Conservation (phyloP, 1,140 invertebrate genomes). For the Heterodera carotae region DNA sequence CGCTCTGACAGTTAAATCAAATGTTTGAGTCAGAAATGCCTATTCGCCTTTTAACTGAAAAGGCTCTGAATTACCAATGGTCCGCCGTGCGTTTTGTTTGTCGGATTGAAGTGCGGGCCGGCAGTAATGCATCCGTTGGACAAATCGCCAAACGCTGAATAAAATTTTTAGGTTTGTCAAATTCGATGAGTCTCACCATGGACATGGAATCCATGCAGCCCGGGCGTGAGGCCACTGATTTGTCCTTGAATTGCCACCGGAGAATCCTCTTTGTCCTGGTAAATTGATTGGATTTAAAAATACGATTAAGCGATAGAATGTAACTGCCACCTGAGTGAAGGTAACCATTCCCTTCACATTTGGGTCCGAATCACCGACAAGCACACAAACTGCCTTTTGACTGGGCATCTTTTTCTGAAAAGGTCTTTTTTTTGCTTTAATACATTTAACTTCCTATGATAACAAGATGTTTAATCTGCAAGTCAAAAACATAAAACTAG, state of each 20-base stretch:
- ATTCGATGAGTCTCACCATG: constrained; percentile 69
- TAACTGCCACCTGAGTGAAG: neutral
- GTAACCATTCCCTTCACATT: neutral
- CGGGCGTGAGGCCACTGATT: constrained; percentile 74
- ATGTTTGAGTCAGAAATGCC: too few species aligned
- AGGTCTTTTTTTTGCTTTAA: too few species aligned
- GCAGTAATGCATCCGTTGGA: constrained; percentile 93
- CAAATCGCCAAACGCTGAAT: constrained; percentile 76
- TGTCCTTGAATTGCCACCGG: constrained; percentile 71
- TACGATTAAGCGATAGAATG: neutral
- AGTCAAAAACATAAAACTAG: too few species aligned
- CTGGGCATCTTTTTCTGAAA: constrained; percentile 10
- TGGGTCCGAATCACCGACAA: neutral
- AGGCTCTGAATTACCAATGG: constrained; percentile 69
- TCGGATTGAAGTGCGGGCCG: constrained; percentile 91
- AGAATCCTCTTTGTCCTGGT: constrained; percentile 43
- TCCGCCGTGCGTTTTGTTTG: constrained; percentile 80
- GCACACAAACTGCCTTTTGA: neutral
- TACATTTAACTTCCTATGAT: too few species aligned
- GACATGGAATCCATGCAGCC: constrained; percentile 90
- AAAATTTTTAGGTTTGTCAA: neutral
- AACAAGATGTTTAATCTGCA: too few species aligned
- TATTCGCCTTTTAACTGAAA: too few species aligned
- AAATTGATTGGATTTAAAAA: constrained; percentile 21
- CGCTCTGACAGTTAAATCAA: too few species aligned